Conservation (phyloP, 2,113 vertebrate species). For the Hirundichthys speculiger region DNA sequence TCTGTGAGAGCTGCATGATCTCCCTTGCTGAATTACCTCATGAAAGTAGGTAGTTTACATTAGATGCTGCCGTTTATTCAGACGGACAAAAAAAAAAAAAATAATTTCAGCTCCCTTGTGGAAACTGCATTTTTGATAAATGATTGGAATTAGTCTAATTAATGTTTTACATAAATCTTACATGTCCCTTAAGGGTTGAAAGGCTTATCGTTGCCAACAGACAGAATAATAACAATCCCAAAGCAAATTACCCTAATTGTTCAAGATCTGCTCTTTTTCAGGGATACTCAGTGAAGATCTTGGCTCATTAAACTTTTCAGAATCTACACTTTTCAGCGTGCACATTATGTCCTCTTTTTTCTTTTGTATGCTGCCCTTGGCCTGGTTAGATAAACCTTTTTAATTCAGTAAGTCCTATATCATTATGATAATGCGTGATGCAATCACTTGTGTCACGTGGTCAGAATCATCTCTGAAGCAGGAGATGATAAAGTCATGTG, state of each 20-base stretch:
- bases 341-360: not conserved
- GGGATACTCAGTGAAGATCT: slow-evolving; percentile 18
- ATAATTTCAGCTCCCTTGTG: not conserved
- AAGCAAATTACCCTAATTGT: slow-evolving; percentile 18
- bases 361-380: slow-evolving; percentile 7
- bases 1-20: slow-evolving; percentile 22
- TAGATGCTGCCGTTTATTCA: not conserved
- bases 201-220: not conserved
- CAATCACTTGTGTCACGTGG: not conserved
- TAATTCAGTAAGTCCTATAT: not conserved
- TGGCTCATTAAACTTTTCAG: slow-evolving; percentile 21
- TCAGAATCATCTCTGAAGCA: not conserved
- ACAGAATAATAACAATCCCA: slow-evolving; percentile 1
- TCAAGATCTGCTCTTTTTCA: slow-evolving; percentile 14
- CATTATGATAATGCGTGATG: not conserved
- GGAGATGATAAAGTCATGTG: not conserved
- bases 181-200: not conserved
- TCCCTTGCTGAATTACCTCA: slow-evolving; percentile 6
- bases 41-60: slow-evolving; percentile 15
- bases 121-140: not conserved
- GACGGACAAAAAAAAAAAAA: not conserved
- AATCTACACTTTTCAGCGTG: slow-evolving; percentile 10
- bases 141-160: slow-evolving; percentile 17
- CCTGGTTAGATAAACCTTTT: not conserved
- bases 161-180: slow-evolving; percentile 5